Evolutionary conservation across 2,797 vertebrate species (phyloP).

Genomic region (Mastacembelus armatus): DNA sequence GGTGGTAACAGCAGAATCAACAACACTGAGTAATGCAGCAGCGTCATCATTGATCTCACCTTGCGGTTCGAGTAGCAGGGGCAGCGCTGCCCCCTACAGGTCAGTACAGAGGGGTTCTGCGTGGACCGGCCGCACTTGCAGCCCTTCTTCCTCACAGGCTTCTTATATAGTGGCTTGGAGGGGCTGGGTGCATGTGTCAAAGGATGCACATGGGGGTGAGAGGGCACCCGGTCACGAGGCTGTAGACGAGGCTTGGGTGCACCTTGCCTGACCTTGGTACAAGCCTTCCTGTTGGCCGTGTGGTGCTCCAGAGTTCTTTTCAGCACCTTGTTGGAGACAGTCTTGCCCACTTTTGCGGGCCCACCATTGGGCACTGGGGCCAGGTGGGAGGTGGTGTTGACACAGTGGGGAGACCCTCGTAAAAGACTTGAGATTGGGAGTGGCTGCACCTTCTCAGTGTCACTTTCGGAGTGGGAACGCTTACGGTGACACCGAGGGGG

Average conservation of each 20-base stretch:
- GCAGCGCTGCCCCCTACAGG: constrained; percentile 98
- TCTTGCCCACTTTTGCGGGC: constrained; percentile 93
- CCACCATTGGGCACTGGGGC: constrained; percentile 94
- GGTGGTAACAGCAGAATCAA: neutral
- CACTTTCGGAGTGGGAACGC: constrained; percentile 95
- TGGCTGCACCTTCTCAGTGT: constrained; percentile 97
- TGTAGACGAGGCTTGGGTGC: constrained; percentile 93
- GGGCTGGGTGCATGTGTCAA: constrained; percentile 92
- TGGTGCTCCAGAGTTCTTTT: constrained; percentile 95
- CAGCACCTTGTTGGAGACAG: constrained; percentile 91
- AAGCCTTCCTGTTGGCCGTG: constrained; percentile 92
- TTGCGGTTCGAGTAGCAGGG: constrained; percentile 99
- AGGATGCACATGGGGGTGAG: constrained; percentile 83
- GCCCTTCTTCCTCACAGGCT: constrained; percentile 98
- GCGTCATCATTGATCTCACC: constrained; percentile 54
- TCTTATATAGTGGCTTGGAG: constrained; percentile 98
- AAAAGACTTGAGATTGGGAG: constrained; percentile 96
- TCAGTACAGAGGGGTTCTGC: constrained; percentile 99
- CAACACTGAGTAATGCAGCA: neutral
- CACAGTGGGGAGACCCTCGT: constrained; percentile 85
- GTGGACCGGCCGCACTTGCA: constrained; percentile 99
- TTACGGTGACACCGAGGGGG: constrained; percentile 92
- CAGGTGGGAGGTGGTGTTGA: constrained; percentile 84
- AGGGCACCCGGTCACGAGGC: constrained; percentile 90
- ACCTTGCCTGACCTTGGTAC: constrained; percentile 93